These are phyloP conservation scores for Coracopsis vasa DNA, from an alignment of 2,113 vertebrate species.

Conservation along the genomic window DNA sequence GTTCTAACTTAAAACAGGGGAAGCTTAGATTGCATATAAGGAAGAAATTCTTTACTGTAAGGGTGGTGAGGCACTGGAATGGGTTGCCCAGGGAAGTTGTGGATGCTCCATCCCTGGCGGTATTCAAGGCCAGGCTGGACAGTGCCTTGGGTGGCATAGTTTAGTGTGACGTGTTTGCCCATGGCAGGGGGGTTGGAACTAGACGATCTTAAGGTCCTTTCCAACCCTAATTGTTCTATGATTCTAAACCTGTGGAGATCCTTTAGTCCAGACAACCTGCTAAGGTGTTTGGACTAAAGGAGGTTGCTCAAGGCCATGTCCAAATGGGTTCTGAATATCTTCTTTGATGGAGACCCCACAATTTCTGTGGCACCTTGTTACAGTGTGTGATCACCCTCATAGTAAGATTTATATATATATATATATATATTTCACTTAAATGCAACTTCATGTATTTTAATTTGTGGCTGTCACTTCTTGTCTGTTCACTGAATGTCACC, in stretches of 20 bases:
- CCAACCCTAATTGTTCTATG: too few species aligned
- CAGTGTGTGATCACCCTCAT: not conserved
- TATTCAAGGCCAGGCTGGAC: too few species aligned
- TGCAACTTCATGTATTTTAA: not conserved
- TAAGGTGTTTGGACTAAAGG: not conserved
- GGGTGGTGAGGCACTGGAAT: too few species aligned
- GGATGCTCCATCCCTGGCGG: too few species aligned
- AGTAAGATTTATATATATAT: not conserved
- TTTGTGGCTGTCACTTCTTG: not conserved
- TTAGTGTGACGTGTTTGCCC: too few species aligned
- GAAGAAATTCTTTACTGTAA: too few species aligned
- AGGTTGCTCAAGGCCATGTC: not conserved
- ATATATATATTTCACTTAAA: not conserved
- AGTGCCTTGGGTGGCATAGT: too few species aligned
- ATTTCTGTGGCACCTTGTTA: not conserved
- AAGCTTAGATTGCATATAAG: too few species aligned
- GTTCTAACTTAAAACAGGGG: too few species aligned
- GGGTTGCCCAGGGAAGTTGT: too few species aligned
- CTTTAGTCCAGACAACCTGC: not conserved
- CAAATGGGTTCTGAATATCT: not conserved
- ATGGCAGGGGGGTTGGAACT: too few species aligned
- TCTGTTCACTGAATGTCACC: not conserved
- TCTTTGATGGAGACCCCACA: not conserved
- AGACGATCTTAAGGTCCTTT: too few species aligned
- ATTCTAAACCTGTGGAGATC: not conserved